phyloP scores from a whole-genome alignment of 2,888 invertebrate species.

The Leptopterna dolabrata region DNA sequence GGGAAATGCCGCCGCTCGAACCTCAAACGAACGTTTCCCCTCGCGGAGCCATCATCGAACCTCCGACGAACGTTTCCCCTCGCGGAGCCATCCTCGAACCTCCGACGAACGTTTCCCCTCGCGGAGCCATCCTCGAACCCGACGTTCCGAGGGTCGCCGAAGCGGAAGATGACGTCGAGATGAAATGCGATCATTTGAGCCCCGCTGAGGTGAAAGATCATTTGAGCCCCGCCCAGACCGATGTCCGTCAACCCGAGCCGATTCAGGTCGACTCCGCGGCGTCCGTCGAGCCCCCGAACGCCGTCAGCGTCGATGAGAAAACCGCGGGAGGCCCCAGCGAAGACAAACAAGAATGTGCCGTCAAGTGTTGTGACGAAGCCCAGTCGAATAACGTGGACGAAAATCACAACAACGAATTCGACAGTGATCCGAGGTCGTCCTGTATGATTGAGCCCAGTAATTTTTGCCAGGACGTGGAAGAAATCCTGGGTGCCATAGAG shows the following conservation, averaged over 20 bases:
- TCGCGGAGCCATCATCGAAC: background rate
- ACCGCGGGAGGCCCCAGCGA: background rate
- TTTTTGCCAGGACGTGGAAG: conserved; percentile 38
- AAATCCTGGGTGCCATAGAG: conserved; percentile 41
- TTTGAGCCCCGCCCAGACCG: background rate
- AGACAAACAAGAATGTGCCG: conserved; percentile 12
- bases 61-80: background rate
- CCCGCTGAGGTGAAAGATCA: background rate
- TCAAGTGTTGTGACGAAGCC: conserved; percentile 39
- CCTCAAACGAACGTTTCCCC: background rate
- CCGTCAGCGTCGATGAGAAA: background rate
- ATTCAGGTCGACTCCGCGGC: background rate
- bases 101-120: background rate
- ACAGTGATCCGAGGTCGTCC: conserved; percentile 36
- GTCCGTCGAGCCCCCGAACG: background rate
- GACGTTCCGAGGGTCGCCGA: background rate
- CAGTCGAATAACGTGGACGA: conserved; percentile 61
- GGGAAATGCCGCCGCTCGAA: conserved; percentile 2
- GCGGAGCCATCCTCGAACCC: background rate
- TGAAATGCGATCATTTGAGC: background rate
- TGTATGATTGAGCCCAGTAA: conserved; percentile 46
- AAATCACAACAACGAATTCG: conserved; percentile 57
- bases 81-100: background rate
- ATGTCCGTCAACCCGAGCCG: background rate
- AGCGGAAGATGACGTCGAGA: background rate